These are phyloP conservation scores for Phrynocephalus vlangalii DNA, from an alignment of 2,797 vertebrate species.

Conservation along the genomic window DNA sequence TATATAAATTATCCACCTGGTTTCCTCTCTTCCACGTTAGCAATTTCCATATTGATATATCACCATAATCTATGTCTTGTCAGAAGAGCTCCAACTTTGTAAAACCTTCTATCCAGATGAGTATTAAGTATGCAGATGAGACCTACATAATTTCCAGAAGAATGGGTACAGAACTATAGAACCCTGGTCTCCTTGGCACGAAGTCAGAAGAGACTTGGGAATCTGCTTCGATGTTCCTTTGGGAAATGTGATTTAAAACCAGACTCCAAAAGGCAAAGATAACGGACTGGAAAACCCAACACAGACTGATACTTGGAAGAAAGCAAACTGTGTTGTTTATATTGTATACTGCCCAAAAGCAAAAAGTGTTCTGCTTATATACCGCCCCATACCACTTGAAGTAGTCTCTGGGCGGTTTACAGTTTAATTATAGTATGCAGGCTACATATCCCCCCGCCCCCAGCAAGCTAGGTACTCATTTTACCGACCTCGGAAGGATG, in stretches of 20 bases:
- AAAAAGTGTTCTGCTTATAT: no score
- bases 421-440: no score
- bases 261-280: slow-evolving; percentile 34
- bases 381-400: no score
- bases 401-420: no score
- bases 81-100: not conserved
- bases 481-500: no score
- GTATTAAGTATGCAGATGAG: not conserved
- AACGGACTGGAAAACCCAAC: slow-evolving; percentile 32
- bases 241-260: slow-evolving; percentile 31
- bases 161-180: not conserved
- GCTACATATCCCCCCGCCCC: no score
- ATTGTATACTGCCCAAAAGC: no score
- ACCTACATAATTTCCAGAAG: not conserved
- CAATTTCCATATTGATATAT: not conserved
- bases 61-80: not conserved
- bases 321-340: not conserved
- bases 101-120: not conserved
- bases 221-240: not conserved
- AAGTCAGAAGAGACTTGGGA: not conserved
- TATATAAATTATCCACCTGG: not conserved
- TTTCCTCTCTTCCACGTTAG: not conserved
- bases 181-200: not conserved
- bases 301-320: slow-evolving; percentile 16
- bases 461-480: no score